A percentile compares a stretch with the other conserved stretches of the same genome.
phyloP scores from a whole-genome alignment of 1,140 invertebrate genomes.

The Chionoecetes opilio region DNA sequence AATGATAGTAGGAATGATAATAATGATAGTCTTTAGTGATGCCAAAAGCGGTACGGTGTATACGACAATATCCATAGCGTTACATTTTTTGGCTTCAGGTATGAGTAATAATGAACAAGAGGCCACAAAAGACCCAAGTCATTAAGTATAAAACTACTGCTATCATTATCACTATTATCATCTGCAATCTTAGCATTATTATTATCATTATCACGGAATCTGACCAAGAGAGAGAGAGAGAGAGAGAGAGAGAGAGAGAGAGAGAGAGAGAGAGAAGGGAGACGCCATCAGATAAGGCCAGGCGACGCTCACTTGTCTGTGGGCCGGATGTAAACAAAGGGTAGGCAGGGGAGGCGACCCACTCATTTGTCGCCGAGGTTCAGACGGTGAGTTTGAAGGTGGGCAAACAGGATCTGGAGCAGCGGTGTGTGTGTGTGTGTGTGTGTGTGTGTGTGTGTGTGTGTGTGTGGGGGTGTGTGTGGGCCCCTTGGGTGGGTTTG shows the following conservation, averaged over 20 bases:
- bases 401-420: neutral
- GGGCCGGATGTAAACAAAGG: constrained; percentile 4
- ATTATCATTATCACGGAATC: too few relatives aligned
- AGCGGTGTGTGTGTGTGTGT: neutral
- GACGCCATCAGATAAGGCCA: constrained; percentile 24
- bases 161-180: too few relatives aligned
- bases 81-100: too few relatives aligned
- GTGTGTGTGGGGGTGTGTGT: neutral
- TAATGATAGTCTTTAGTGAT: too few relatives aligned
- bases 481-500: neutral
- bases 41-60: too few relatives aligned
- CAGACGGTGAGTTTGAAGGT: constrained; percentile 1
- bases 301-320: constrained; percentile 9
- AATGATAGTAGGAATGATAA: too few relatives aligned
- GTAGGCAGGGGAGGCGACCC: neutral
- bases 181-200: too few relatives aligned
- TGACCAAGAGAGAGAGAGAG: constrained; percentile 57
- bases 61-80: too few relatives aligned
- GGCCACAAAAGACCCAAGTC: too few relatives aligned
- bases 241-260: constrained; percentile 62
- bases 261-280: constrained; percentile 52
- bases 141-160: too few relatives aligned
- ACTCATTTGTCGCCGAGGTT: neutral
- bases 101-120: too few relatives aligned
- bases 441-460: neutral